These are phyloP conservation scores for Barypeithes pellucidus DNA, from an alignment of 2,888 invertebrate genomes.

Conservation along the genomic window DNA sequence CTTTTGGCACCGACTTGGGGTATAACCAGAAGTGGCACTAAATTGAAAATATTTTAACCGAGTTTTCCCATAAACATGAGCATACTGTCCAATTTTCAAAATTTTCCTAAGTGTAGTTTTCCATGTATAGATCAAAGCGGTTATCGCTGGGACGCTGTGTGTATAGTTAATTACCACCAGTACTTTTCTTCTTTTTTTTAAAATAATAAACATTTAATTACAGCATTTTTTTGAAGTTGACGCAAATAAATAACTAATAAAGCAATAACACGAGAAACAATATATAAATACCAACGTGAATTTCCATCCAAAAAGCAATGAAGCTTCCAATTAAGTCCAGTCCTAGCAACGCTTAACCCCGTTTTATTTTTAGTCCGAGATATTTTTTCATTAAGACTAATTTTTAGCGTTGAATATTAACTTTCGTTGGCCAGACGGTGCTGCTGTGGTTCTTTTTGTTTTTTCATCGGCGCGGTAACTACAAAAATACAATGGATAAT, in stretches of 20 bases:
- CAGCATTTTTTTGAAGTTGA: neutral
- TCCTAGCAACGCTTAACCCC: constrained; percentile 38
- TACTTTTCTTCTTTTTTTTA: too few species aligned
- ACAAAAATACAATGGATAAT: constrained; percentile 39
- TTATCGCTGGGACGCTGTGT: too few species aligned
- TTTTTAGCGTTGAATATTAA: constrained; percentile 47
- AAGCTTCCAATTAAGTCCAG: constrained; percentile 40
- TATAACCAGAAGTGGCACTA: too few species aligned
- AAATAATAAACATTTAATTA: too few species aligned
- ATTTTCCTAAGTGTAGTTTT: too few species aligned
- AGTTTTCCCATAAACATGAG: too few species aligned
- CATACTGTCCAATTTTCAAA: too few species aligned
- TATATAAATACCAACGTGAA: constrained; percentile 35
- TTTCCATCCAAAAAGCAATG: constrained; percentile 26
- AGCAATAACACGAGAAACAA: constrained; percentile 15
- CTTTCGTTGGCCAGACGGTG: constrained; percentile 27
- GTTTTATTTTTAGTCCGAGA: constrained; percentile 46
- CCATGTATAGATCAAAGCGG: too few species aligned
- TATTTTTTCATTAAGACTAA: constrained; percentile 46
- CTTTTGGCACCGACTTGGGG: too few species aligned
- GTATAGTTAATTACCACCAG: too few species aligned
- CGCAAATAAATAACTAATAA: constrained; percentile 2
- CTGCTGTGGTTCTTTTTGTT: constrained; percentile 12
- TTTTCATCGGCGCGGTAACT: constrained; percentile 15
- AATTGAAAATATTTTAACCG: too few species aligned